Evolutionary conservation across 2,113 vertebrate species (phyloP), one percentile per base, ranked within the genome.

Genomic region (Thermophis baileyi): DNA sequence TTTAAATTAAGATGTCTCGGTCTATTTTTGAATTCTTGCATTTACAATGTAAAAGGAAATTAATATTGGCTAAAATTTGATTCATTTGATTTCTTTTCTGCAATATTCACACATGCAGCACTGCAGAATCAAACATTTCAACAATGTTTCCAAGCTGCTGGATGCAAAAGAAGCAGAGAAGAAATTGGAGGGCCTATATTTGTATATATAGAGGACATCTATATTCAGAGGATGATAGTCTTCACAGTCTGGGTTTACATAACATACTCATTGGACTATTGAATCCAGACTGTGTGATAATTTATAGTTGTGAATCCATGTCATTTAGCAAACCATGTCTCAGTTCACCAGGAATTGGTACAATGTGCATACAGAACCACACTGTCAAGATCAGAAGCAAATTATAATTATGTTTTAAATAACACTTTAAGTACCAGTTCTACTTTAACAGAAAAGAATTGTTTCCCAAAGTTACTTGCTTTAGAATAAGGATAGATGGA

Each of bases 1-100:
- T 89, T 54, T 87, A 0, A 0, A 0, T 40, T 89, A 95, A 94
- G 69, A 91, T 94, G 92, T 54, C 0, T 0, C 0, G 0, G 47
- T 81, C 35, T 1, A 24, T 55, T 22, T 91, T 60, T 60, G 24
- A 30, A 74, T 51, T 60, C 22, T 49, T 11, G 49, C n/a, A 88
- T 69, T 25, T 92, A 12, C 6, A 88, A 69, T 51, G 27, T 60
- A 60, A 51, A 88, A 69, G n/a, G 14, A 60, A 92, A 63, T 7
- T 6, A 87, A 91, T 47, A 86, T 7, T n/a, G 40, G 25, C 27
- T 87, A 87, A 47, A 60, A 4, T 54, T 81, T 69, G 12, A 69
- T 69, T n/a, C 69, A 81, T 81, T 40, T 81, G 74, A 81, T 81
- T 40, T 81, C 74, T 81, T 40, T 81, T 22, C 74, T 81, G 74